phyloP scores from a whole-genome alignment of 2,113 vertebrate species.

The Balaenoptera acutorostrata region DNA sequence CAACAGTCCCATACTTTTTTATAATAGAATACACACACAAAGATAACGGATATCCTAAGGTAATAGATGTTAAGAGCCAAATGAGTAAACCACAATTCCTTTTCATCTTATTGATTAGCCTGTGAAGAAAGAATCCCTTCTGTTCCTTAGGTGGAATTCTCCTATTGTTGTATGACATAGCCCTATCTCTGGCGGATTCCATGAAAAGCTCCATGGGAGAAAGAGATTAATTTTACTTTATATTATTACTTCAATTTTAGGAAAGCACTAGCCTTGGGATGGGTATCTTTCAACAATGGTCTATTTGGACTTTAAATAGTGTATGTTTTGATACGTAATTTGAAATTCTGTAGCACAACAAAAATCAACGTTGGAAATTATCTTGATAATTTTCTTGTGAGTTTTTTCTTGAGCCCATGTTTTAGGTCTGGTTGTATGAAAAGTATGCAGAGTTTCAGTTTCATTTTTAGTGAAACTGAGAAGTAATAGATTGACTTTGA shows the following conservation, averaged over 20 bases:
- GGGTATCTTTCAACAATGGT: not conserved
- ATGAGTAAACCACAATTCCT: not conserved
- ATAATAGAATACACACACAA: not conserved
- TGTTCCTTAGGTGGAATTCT: not conserved
- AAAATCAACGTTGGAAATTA: not conserved
- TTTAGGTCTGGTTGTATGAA: not conserved
- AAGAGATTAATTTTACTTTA: not conserved
- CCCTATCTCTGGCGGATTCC: not conserved
- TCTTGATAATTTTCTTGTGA: not conserved
- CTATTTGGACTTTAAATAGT: not conserved
- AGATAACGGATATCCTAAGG: not conserved
- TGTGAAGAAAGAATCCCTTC: not conserved
- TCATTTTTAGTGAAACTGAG: slow-evolving; percentile 31
- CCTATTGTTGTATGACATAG: no score
- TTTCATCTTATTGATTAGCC: not conserved
- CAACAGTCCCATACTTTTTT: not conserved
- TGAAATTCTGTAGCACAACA: not conserved
- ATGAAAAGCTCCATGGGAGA: not conserved
- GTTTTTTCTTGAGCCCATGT: not conserved
- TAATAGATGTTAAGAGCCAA: not conserved
- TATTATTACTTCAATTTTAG: not conserved
- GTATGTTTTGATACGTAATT: not conserved
- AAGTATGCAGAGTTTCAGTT: slow-evolving; percentile 25
- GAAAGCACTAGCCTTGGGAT: not conserved
- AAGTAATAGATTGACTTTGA: not conserved